Evolutionary conservation across 2,888 invertebrate genomes (phyloP).

Genomic region (Orgyia antiqua): DNA sequence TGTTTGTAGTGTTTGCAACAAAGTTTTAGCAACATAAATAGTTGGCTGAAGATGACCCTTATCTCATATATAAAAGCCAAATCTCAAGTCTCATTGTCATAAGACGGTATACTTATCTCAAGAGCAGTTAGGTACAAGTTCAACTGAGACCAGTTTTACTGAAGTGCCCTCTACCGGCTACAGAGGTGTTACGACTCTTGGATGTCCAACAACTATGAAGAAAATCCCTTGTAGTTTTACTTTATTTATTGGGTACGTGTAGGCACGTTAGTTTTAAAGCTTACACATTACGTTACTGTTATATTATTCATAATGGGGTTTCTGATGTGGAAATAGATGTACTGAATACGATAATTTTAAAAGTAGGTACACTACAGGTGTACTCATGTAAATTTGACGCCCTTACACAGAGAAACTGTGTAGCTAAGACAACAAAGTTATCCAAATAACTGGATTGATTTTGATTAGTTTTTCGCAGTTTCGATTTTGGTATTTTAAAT

Average conservation of each 20-base stretch:
- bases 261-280: conserved; percentile 4
- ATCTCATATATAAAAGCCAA: conserved; percentile 37
- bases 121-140: conserved; percentile 63
- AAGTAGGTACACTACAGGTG: no score
- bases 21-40: conserved; percentile 2
- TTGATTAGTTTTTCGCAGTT: no score
- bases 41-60: conserved; percentile 6
- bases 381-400: no score
- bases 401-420: no score
- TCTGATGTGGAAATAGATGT: no score
- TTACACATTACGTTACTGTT: no score
- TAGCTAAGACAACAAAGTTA: background rate
- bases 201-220: conserved; percentile 49
- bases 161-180: conserved; percentile 37
- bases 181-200: conserved; percentile 57
- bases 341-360: background rate
- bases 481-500: no score
- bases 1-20: conserved; percentile 1
- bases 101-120: conserved; percentile 46
- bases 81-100: conserved; percentile 46
- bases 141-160: conserved; percentile 44
- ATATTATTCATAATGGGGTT: no score
- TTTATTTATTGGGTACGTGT: no score
- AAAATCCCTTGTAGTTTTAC: conserved; percentile 19
- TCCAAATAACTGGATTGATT: no score